phyloP scores from a whole-genome alignment of 2,888 invertebrate genomes.

The Campoplex capitator region DNA sequence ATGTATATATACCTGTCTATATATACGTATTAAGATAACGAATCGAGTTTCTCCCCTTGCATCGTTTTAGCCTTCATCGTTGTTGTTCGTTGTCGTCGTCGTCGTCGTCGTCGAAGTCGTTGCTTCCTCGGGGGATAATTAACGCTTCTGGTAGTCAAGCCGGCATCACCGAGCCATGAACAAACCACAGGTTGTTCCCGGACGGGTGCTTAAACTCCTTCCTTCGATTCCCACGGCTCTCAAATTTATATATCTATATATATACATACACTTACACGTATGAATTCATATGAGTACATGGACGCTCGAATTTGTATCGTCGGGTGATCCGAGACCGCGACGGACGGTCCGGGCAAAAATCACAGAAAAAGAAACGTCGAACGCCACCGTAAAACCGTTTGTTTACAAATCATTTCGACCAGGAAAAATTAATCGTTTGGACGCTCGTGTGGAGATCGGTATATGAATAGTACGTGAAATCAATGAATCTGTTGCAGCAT shows the following conservation, averaged over 20 bases:
- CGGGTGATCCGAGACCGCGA: conserved; percentile 25
- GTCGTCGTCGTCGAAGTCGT: conserved; percentile 37
- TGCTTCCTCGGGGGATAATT: conserved; percentile 59
- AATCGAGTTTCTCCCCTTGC: conserved; percentile 51
- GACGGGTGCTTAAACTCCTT: conserved; percentile 53
- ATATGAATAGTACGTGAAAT: too few species aligned
- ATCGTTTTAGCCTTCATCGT: conserved; percentile 30
- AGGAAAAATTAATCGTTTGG: not conserved
- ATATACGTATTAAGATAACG: conserved; percentile 53
- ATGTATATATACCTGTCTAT: conserved; percentile 16
- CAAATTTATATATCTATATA: conserved; percentile 24
- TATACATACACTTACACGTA: not conserved
- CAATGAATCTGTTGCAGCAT: too few species aligned
- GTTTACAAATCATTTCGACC: not conserved
- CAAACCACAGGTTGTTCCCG: conserved; percentile 60
- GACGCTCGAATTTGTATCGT: not conserved
- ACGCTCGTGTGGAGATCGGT: too few species aligned
- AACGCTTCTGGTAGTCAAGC: conserved; percentile 53
- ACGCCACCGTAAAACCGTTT: not conserved
- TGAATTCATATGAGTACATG: not conserved
- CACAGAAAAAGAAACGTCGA: not conserved
- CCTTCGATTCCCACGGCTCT: conserved; percentile 58
- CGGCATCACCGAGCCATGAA: conserved; percentile 47
- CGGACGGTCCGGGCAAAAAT: conserved; percentile 31
- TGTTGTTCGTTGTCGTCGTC: conserved; percentile 33